These are phyloP conservation scores for Teleogryllus occipitalis DNA, from an alignment of 1,140 invertebrate genomes.

Conservation along the genomic window DNA sequence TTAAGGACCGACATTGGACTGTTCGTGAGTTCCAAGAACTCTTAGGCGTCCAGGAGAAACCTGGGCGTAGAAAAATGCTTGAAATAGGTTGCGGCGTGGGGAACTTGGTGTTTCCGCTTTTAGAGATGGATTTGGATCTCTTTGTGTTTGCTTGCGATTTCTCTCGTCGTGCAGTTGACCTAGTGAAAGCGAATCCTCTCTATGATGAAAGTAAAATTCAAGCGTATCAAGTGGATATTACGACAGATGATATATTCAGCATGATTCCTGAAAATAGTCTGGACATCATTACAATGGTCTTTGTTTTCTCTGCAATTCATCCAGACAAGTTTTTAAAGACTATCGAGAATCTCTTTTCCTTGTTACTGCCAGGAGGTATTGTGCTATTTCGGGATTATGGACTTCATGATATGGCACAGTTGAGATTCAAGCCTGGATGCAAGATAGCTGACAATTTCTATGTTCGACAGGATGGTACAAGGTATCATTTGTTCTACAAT, in stretches of 20 bases:
- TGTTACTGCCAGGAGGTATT: constrained; percentile 72
- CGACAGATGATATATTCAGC: constrained; percentile 44
- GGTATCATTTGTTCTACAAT: constrained; percentile 42
- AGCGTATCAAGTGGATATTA: constrained; percentile 70
- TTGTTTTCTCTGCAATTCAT: constrained; percentile 72
- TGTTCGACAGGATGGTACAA: constrained; percentile 93
- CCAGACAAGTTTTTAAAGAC: constrained; percentile 67
- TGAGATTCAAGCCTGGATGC: constrained; percentile 85
- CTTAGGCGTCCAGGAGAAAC: constrained; percentile 33
- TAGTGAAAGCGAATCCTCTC: constrained; percentile 61
- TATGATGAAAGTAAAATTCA: constrained; percentile 57
- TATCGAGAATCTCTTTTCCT: constrained; percentile 56
- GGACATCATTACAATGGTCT: constrained; percentile 62
- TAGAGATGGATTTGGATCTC: constrained; percentile 64
- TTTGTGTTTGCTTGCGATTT: constrained; percentile 91
- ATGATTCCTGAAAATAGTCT: constrained; percentile 46
- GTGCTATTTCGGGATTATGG: constrained; percentile 95
- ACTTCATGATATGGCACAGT: constrained; percentile 94
- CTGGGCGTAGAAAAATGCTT: constrained; percentile 42
- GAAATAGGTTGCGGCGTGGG: constrained; percentile 97
- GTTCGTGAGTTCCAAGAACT: constrained; percentile 88
- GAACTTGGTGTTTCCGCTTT: constrained; percentile 88
- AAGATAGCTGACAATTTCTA: constrained; percentile 95
- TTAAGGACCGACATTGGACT: constrained; percentile 97
- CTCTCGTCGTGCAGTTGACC: constrained; percentile 79